Evolutionary conservation across 2,797 vertebrate species (phyloP).

Genomic region (Platyrinchus mystaceus): DNA sequence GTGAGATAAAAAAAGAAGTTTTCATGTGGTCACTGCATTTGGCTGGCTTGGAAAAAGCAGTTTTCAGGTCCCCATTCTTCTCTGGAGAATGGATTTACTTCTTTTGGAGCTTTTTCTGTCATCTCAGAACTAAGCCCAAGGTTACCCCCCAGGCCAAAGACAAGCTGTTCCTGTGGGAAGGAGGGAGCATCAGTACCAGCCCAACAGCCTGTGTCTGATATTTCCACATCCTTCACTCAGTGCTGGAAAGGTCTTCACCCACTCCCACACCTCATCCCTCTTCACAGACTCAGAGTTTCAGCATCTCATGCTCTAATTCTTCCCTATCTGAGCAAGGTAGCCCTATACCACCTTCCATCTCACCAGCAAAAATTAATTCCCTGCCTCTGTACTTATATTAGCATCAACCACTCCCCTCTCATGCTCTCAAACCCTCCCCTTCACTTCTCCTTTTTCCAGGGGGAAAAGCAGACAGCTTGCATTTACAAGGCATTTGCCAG

Average conservation of each 20-base stretch:
- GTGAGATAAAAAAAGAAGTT: not conserved
- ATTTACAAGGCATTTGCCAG: not conserved
- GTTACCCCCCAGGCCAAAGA: not conserved
- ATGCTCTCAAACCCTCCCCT: not conserved
- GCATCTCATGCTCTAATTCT: not conserved
- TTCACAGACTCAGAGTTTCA: not conserved
- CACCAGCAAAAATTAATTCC: not conserved
- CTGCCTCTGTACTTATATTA: not conserved
- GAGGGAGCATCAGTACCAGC: rapidly evolving
- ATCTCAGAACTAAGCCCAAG: not conserved
- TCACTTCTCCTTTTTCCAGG: not conserved
- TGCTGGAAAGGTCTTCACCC: not conserved
- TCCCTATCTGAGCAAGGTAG: not conserved
- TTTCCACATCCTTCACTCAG: not conserved
- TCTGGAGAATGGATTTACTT: not conserved
- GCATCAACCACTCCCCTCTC: not conserved
- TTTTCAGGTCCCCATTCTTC: not conserved
- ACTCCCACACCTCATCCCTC: not conserved
- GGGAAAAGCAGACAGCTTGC: not conserved
- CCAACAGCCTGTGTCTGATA: not conserved
- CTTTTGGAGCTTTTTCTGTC: not conserved
- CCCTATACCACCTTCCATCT: not conserved
- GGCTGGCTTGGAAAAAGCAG: not conserved
- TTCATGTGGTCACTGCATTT: not conserved
- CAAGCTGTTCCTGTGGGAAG: not conserved